A percentile compares a stretch with the other conserved stretches of the same genome.
These are phyloP conservation scores for Calliphora vomitoria DNA, from an alignment of 2,888 invertebrate species.

Conservation along the genomic window DNA sequence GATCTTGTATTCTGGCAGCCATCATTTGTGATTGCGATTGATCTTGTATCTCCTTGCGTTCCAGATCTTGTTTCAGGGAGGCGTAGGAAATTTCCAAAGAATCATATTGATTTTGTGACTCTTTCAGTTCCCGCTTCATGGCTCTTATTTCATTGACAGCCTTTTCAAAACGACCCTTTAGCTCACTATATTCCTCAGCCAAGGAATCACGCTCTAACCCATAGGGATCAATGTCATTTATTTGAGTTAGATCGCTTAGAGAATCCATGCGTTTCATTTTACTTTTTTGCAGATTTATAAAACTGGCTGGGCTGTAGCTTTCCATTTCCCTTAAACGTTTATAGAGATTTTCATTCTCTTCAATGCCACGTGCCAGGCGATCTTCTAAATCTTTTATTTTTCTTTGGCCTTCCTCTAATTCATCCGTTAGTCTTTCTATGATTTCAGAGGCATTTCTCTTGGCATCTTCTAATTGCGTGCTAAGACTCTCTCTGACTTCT, in stretches of 20 bases:
- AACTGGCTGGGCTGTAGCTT: constrained; percentile 84
- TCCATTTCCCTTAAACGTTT: constrained; percentile 90
- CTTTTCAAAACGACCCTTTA: constrained; percentile 91
- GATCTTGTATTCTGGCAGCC: constrained; percentile 92
- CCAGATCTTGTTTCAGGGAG: constrained; percentile 90
- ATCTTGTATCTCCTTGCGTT: constrained; percentile 87
- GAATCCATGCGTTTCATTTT: constrained; percentile 89
- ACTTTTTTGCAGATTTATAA: constrained; percentile 82
- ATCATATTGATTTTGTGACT: constrained; percentile 92
- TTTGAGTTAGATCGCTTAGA: constrained; percentile 91
- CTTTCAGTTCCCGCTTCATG: constrained; percentile 92
- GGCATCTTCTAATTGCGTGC: constrained; percentile 88
- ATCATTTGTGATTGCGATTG: constrained; percentile 91
- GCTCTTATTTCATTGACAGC: constrained; percentile 93
- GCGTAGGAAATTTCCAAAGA: constrained; percentile 92
- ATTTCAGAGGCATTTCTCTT: constrained; percentile 89
- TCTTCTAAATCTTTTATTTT: constrained; percentile 84
- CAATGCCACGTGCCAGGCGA: constrained; percentile 88
- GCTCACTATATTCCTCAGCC: constrained; percentile 92
- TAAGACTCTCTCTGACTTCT: constrained; percentile 87
- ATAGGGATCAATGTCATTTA: constrained; percentile 91
- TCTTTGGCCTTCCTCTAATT: constrained; percentile 89
- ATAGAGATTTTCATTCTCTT: constrained; percentile 91
- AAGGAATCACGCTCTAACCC: constrained; percentile 90
- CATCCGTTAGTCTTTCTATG: constrained; percentile 88